Base-by-base conservation (phyloP, 2,113 vertebrate species). In the Opisthocomus hoazin region DNA sequence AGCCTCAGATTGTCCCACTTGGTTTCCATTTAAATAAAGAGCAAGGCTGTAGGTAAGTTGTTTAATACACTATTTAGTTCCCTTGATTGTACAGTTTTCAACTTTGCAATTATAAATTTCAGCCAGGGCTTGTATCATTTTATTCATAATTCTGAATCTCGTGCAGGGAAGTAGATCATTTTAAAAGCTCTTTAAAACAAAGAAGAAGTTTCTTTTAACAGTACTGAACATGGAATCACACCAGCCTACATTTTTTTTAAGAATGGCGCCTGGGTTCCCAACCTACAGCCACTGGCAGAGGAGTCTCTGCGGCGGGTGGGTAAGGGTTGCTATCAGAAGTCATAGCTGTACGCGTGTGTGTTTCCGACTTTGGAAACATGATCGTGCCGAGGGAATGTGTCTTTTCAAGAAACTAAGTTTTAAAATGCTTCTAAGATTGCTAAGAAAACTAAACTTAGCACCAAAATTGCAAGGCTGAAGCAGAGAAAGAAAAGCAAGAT, bases 331-430 rank as follows among this genome's bases (percentile, higher is more conserved):
- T 70, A 4, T 60, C 51, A 71, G 48, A 39, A 90, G n/a, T 43
- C 34, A 50, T 19, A 60, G 5, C 6, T 83, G 8, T 21, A 46
- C 50, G 5, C 0, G 0, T 11, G 9, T 46, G 14, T 54, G 34
- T 51, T 87, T 53, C n/a, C 2, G 1, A 43, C 39, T 76, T 69
- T 53, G 29, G 43, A 87, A 79, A 75, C 7, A 32, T 2, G 10
- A 37, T 21, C 6, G 8, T 4, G 10, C 19, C 2, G 11, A 77
- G 15, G 15, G 12, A 54, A 78, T 30, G 10, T 22, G n/a, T 43
- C 23, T 15, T n/a, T 87, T 79, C 39, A 66, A 87, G 15, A 84
- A 87, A 63, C 4, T 36, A 9, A 19, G 23, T 43, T 84, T 53
- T 13, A 84, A 94, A 84, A 53, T 41, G 7, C 53, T 79, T 84